Percentiles rank a stretch among this genome's conserved stretches.
Conservation (phyloP, 2,888 invertebrate genomes). For the Drosophila parthenogenetica region DNA sequence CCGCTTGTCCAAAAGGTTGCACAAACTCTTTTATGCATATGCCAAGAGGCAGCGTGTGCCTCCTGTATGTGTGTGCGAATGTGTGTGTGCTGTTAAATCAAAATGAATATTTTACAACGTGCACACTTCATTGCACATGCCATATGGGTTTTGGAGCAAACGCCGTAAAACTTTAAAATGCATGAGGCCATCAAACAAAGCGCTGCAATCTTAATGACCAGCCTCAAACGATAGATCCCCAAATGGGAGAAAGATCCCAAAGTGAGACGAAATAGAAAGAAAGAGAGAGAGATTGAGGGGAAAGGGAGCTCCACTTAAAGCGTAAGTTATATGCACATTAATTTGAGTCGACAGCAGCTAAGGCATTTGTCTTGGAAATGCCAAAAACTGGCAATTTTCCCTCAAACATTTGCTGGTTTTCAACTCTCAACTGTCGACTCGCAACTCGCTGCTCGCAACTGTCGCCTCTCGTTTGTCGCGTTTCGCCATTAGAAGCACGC, state of each 20-base stretch:
- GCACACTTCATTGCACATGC: conserved; percentile 74
- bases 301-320: conserved; percentile 23
- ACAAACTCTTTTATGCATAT: conserved; percentile 35
- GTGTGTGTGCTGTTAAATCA: conserved; percentile 63
- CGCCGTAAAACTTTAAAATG: conserved; percentile 77
- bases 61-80: conserved; percentile 16
- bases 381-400: conserved; percentile 29
- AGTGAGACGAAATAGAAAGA: neutral
- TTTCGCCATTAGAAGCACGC: conserved; percentile 75
- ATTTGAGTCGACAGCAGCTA: conserved; percentile 67
- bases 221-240: conserved; percentile 4
- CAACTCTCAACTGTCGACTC: conserved; percentile 5
- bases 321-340: conserved; percentile 72
- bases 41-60: conserved; percentile 8
- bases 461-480: conserved; percentile 60
- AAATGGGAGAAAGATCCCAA: neutral
- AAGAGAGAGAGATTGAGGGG: neutral
- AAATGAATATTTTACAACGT: conserved; percentile 69
- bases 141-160: conserved; percentile 38
- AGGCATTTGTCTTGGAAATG: conserved; percentile 65
- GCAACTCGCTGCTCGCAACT: conserved; percentile 5
- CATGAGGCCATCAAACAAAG: conserved; percentile 62
- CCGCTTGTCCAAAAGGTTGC: conserved; percentile 41
- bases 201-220: conserved; percentile 67
- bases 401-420: conserved; percentile 31